Conservation (phyloP, 2,113 vertebrate species). For the Aegotheles bennettii region DNA sequence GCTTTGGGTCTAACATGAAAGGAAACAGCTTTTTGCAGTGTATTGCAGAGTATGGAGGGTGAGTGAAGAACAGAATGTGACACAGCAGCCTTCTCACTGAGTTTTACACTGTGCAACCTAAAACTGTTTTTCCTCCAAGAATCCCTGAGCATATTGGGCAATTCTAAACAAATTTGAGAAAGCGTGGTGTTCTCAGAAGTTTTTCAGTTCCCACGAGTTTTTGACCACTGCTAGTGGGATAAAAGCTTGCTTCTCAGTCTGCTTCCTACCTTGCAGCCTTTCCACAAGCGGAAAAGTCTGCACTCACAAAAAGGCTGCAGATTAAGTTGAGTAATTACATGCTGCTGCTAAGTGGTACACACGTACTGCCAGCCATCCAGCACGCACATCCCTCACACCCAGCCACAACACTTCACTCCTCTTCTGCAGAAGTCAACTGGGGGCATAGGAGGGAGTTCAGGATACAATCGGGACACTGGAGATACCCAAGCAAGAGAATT, state of each 20-base stretch:
- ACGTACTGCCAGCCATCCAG: not conserved
- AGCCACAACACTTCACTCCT: not conserved
- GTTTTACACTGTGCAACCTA: not conserved
- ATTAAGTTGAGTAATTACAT: not conserved
- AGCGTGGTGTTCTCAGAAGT: not conserved
- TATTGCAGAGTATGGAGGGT: not conserved
- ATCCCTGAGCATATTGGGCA: not conserved
- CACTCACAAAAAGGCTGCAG: not conserved
- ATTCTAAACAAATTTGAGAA: not conserved
- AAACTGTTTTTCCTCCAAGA: not conserved
- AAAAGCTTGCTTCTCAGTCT: not conserved
- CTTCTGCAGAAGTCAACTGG: not conserved
- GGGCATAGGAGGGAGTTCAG: not conserved
- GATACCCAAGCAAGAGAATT: not conserved
- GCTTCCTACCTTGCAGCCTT: not conserved
- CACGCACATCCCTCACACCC: not conserved
- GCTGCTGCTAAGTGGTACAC: accelerated
- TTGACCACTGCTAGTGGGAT: not conserved
- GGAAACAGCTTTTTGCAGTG: not conserved
- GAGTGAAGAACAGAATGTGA: not conserved
- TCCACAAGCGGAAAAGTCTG: not conserved
- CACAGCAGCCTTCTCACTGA: not conserved
- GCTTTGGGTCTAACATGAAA: not conserved
- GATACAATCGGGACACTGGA: not conserved
- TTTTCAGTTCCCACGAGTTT: not conserved